Conservation (phyloP, 1,140 invertebrate genomes). For the Pachyrhynchus sulphureomaculatus region DNA sequence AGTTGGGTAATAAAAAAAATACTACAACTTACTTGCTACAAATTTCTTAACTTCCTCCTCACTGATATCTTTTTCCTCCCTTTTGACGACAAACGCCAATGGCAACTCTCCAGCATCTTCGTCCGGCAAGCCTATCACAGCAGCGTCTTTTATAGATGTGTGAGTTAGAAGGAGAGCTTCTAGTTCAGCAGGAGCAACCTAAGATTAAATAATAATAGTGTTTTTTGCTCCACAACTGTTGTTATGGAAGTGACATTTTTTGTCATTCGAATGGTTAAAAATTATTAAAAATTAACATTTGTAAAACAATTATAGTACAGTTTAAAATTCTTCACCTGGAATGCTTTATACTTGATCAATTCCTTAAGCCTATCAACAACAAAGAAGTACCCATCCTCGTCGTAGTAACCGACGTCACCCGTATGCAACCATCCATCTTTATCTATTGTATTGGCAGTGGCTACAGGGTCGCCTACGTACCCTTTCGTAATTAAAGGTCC, state of each 20-base stretch:
- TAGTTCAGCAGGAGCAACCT: conserved; percentile 79
- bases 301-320: background rate
- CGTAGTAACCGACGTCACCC: conserved; percentile 79
- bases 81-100: conserved; percentile 62
- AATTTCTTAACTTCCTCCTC: conserved; percentile 51
- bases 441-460: conserved; percentile 67
- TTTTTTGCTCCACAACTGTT: no score
- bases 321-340: conserved; percentile 31
- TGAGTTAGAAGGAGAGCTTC: conserved; percentile 73
- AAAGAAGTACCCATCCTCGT: conserved; percentile 57
- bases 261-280: no score
- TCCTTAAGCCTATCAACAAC: conserved; percentile 42
- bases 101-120: conserved; percentile 67
- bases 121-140: conserved; percentile 74
- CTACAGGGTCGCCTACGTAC: conserved; percentile 63
- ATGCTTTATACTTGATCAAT: conserved; percentile 42
- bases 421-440: conserved; percentile 75
- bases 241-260: no score
- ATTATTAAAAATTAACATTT: background rate
- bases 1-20: no score
- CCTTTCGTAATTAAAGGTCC: conserved; percentile 68
- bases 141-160: conserved; percentile 68
- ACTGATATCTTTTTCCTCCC: conserved; percentile 47
- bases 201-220: background rate
- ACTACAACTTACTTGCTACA: conserved; percentile 41